phyloP scores from a whole-genome alignment of 2,113 vertebrate species.

The Chaenocephalus aceratus region DNA sequence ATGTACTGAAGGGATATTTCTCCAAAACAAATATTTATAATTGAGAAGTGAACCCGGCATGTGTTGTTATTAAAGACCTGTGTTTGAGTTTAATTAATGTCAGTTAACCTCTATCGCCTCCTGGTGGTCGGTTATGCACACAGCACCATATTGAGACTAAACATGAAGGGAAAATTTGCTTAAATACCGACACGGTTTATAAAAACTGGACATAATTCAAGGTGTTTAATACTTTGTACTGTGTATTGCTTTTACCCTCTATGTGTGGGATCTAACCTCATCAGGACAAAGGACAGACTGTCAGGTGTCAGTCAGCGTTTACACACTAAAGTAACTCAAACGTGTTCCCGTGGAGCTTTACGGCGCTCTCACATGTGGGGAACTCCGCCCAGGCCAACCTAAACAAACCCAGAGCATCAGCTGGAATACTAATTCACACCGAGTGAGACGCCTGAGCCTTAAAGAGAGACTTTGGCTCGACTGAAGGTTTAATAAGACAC shows the following conservation, averaged over 20 bases:
- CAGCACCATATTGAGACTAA: background rate
- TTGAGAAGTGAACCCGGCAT: constrained; percentile 1
- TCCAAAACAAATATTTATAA: constrained; percentile 45
- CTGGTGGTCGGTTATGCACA: constrained; percentile 45
- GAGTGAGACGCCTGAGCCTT: background rate
- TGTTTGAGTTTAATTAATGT: background rate
- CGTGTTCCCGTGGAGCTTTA: background rate
- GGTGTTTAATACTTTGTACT: background rate
- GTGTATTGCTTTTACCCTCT: background rate
- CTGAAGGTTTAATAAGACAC: background rate
- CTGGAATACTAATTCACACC: constrained; percentile 39
- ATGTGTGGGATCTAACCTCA: background rate
- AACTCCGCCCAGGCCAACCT: constrained; percentile 12
- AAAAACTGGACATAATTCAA: background rate
- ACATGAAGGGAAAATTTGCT: background rate
- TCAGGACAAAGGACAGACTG: constrained; percentile 18
- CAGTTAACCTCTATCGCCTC: constrained; percentile 40
- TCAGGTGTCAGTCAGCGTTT: constrained; percentile 12
- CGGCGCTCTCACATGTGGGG: constrained; percentile 26
- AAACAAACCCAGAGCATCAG: constrained; percentile 43
- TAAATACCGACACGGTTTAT: rapidly evolving
- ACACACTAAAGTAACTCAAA: background rate
- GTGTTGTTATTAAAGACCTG: background rate
- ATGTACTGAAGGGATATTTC: constrained; percentile 1
- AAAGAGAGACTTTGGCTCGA: background rate